Evolutionary conservation across 2,888 invertebrate genomes (phyloP).

Genomic region (Tineola bisselliella): DNA sequence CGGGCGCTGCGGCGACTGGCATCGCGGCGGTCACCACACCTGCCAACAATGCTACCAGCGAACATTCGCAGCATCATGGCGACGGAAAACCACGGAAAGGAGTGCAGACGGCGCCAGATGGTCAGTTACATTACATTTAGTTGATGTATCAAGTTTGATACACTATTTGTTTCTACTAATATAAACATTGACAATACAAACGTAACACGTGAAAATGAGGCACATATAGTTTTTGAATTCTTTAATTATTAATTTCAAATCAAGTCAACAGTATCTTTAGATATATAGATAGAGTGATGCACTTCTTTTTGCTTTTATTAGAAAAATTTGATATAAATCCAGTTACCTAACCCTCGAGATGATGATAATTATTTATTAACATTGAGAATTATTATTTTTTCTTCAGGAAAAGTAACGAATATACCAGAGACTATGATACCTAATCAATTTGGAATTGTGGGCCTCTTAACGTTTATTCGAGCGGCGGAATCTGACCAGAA

Average conservation of each 20-base stretch:
- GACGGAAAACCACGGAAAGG: constrained; percentile 75
- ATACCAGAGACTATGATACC: constrained; percentile 99
- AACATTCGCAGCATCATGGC: constrained; percentile 38
- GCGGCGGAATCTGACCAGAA: constrained; percentile 98
- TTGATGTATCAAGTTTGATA: background rate
- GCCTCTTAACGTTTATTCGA: constrained; percentile 96
- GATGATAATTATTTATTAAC: constrained; percentile 20
- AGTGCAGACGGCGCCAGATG: constrained; percentile 95
- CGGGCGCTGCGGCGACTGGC: constrained; percentile 69
- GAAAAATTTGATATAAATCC: too few species aligned
- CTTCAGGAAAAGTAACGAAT: constrained; percentile 96
- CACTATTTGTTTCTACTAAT: too few species aligned
- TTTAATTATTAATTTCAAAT: too few species aligned
- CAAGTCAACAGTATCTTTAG: too few species aligned
- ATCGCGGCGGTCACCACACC: constrained; percentile 24
- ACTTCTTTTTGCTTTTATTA: too few species aligned
- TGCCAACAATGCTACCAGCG: constrained; percentile 19
- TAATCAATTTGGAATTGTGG: constrained; percentile 99
- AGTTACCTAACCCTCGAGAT: too few species aligned
- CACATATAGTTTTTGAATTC: too few species aligned
- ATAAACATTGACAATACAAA: too few species aligned
- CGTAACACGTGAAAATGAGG: too few species aligned
- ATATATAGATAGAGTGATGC: too few species aligned
- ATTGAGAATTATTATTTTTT: too few species aligned
- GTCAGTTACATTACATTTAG: constrained; percentile 42